Evolutionary conservation across 2,113 vertebrate species (phyloP).

Genomic region (Oenanthe melanoleuca): DNA sequence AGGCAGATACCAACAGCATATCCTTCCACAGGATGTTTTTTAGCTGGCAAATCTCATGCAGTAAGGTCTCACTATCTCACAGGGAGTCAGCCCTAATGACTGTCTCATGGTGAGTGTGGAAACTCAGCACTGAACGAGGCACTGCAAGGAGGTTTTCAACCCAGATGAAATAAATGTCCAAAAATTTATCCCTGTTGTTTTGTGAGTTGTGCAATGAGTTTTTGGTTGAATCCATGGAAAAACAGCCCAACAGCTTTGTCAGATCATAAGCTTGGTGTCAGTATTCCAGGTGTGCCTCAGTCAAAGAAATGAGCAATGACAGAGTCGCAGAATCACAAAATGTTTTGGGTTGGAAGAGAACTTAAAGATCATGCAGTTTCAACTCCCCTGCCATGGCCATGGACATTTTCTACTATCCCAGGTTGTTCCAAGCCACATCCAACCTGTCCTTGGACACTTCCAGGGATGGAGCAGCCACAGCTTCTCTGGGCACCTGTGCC

Average conservation of each 20-base stretch:
- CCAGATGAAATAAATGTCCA: background rate
- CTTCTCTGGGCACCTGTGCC: background rate
- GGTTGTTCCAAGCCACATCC: background rate
- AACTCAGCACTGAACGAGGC: background rate
- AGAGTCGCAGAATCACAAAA: background rate
- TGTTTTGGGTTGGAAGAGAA: background rate
- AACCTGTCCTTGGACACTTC: background rate
- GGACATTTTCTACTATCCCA: background rate
- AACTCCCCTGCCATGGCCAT: background rate
- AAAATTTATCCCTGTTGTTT: background rate
- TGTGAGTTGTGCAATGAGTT: background rate
- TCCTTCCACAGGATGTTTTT: background rate
- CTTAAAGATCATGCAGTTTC: background rate
- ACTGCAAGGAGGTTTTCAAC: background rate
- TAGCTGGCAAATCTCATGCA: background rate
- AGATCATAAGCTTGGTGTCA: rapidly evolving
- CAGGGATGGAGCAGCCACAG: background rate
- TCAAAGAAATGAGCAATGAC: background rate
- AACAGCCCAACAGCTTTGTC: background rate
- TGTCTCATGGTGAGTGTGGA: background rate
- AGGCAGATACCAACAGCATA: background rate
- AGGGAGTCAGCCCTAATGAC: background rate
- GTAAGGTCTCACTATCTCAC: background rate
- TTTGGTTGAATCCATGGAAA: background rate
- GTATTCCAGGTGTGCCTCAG: background rate